Base-by-base conservation (phyloP, 2,888 invertebrate genomes). In the Cerastoderma edule region DNA sequence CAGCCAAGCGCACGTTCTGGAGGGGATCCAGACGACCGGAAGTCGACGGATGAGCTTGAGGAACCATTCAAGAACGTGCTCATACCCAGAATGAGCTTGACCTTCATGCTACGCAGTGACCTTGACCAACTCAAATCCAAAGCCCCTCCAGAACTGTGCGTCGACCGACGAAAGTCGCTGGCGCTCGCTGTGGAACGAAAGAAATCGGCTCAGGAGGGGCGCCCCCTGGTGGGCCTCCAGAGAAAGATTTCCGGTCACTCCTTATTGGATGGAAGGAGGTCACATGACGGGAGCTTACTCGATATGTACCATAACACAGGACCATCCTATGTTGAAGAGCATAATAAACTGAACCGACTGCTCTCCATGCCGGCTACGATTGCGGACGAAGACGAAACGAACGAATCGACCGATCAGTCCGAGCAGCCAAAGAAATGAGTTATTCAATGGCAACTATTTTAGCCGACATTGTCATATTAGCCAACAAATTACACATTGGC, bases 331-430 rank as follows among this genome's bases (percentile, higher is more conserved):
- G 60, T 78, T 1, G 78, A 75, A 16, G 78, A 78, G 35, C 79
- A 79, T 66, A 79, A 79, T 64, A 68, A 53, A 72, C 68, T 75
- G n/a, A 79, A 79, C 30, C 57, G 60, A 57, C 63, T 79, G 46
- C 50, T 79, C 39, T 79, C 79, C 32, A 39, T 79, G 28, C 79
- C 79, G 13, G 79, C 79, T 6, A 79, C 75, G 5, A 79, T 75
- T 56, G 65, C 65, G 10, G 79, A 79, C 53, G 79, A 75, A 19
- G 67, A 74, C 35, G 78, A 75, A 44, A 24, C 39, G 24, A 22
- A 69, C 28, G 30, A 71, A 71, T n/a, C n/a, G n/a, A n/a, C n/a
- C n/a, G n/a, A n/a, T n/a, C n/a, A n/a, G n/a, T n/a, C n/a, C n/a
- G n/a, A n/a, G n/a, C n/a, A n/a, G n/a, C n/a, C n/a, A n/a, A n/a